Conservation (phyloP, 2,113 vertebrate species). For the Eurystomus gularis region DNA sequence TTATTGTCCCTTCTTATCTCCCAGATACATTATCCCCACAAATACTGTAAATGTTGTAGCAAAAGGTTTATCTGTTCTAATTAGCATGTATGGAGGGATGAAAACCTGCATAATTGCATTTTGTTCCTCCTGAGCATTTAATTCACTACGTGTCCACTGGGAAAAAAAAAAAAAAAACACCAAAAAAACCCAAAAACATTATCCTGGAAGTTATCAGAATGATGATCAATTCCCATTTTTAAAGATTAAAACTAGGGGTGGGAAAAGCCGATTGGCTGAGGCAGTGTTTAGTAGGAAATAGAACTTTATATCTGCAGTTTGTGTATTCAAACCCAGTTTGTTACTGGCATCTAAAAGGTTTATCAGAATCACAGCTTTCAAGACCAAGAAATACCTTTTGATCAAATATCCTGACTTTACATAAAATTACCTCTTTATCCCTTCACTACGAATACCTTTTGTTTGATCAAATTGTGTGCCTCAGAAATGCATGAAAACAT, state of each 20-base stretch:
- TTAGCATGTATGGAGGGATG: slow-evolving; percentile 15
- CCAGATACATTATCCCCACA: slow-evolving; percentile 22
- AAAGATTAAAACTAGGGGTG: neutral
- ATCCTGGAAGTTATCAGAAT: neutral
- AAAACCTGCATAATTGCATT: slow-evolving; percentile 38
- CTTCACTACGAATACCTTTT: neutral
- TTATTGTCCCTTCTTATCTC: slow-evolving; percentile 40
- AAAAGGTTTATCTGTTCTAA: slow-evolving; percentile 56
- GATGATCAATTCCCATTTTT: neutral
- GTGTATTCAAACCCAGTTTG: neutral
- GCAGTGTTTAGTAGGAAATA: neutral
- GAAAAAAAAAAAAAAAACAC: neutral
- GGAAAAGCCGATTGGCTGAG: neutral
- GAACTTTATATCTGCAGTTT: neutral
- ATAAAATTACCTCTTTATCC: neutral
- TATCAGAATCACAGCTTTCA: neutral
- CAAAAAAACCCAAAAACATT: neutral
- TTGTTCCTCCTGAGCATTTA: slow-evolving; percentile 33
- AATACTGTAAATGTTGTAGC: slow-evolving; percentile 33
- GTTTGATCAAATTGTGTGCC: neutral
- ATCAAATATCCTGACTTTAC: neutral
- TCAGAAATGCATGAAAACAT: neutral
- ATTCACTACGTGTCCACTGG: neutral
- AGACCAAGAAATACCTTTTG: neutral
- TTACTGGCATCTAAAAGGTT: neutral